Base-by-base conservation (phyloP, 2,888 invertebrate species). In the Sicus ferrugineus region DNA sequence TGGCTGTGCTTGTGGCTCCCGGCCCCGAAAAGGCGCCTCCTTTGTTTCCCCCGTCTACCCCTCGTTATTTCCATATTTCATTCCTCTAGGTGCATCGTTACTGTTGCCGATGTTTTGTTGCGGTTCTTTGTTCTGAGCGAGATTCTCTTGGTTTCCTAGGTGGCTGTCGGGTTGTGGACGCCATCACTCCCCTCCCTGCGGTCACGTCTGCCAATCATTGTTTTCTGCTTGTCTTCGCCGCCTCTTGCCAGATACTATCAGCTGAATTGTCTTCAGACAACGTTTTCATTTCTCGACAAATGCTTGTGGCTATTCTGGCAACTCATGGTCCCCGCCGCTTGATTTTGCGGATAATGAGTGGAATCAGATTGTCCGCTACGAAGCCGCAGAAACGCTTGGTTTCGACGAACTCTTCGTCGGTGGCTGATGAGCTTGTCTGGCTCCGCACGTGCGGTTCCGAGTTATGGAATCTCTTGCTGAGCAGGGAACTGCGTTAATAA, bases 181-280 rank as follows among this genome's bases (percentile, higher is more conserved):
- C 23, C 31, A 5, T 59, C 48, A 38, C 21, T 65, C 3, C 23
- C 21, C 34, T 38, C 14, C 1, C 23, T 5, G 38, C 23, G 14
- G 3, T 38, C 16, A 23, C 26, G 26, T 26, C 42, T 26, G 16
- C 23, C 42, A 61, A 26, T 50, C 31, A 16, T 23, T 50, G 21
- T 23, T 34, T 31, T 64, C n/a, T 31, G 30, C n/a, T 54, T 21
- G 38, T 23, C 21, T 16, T 38, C 34, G 14, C n/a, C 34, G 46
- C 23, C 23, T 2, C 56, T 38, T 38, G 21, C 14, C 54, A 26
- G 56, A 38, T 66, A 42, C 65, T 66, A 66, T 66, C 65, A 66
- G 56, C 26, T 54, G 19, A 66, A 66, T 38, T 66, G 56, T 66
- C 65, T 42, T 56, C 54, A 56, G 42, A 66, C 65, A 42, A 56